Conservation (phyloP, 2,113 vertebrate species). For the Neotoma lepida region DNA sequence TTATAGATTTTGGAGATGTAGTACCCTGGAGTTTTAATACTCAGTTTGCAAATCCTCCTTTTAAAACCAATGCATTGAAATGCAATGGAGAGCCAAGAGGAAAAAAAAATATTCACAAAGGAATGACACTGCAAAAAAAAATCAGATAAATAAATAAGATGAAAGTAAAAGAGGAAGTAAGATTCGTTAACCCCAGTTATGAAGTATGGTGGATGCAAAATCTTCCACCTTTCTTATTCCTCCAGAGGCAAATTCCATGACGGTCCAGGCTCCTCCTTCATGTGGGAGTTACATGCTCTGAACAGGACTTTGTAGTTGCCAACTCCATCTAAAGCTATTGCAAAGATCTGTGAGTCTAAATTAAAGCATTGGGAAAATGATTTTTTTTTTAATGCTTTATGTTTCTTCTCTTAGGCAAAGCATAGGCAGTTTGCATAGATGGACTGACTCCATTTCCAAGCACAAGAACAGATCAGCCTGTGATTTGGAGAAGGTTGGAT, state of each 20-base stretch:
- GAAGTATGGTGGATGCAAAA: conserved; percentile 74
- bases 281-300: conserved; percentile 72
- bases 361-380: conserved; percentile 81
- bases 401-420: conserved; percentile 69
- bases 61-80: conserved; percentile 71
- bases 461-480: neutral
- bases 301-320: conserved; percentile 80
- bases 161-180: conserved; percentile 62
- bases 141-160: conserved; percentile 57
- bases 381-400: conserved; percentile 78
- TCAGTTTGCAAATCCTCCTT: conserved; percentile 70
- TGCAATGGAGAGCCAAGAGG: conserved; percentile 67
- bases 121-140: conserved; percentile 46
- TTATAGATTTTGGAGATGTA: conserved; percentile 84
- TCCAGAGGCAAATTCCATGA: conserved; percentile 69
- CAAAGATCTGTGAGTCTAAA: conserved; percentile 81
- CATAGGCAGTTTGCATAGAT: conserved; percentile 12
- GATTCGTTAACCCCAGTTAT: conserved; percentile 81
- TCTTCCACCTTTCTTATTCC: conserved; percentile 77
- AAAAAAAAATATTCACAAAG: conserved; percentile 54
- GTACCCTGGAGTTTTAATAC: conserved; percentile 84
- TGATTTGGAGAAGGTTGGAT: neutral
- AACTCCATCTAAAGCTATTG: conserved; percentile 82
- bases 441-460: neutral
- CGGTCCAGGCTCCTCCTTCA: neutral